Percentiles rank a stretch among this genome's conserved stretches.
phyloP scores from a whole-genome alignment of 2,888 invertebrate species.

The Cosmopolites sordidus region DNA sequence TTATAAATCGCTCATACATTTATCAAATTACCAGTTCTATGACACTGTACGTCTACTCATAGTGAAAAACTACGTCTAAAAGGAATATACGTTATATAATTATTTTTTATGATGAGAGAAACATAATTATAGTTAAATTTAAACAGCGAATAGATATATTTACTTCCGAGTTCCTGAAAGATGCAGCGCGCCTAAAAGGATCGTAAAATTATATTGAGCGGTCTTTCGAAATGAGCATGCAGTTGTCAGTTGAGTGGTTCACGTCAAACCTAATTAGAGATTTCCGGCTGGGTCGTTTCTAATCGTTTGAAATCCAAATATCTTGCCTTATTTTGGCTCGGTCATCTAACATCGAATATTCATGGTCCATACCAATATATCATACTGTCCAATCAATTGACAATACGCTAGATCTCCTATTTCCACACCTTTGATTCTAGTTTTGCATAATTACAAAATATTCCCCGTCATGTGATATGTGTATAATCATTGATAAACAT shows the following conservation, averaged over 20 bases:
- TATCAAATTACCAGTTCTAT: slow-evolving; percentile 10
- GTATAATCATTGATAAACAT: too few relatives aligned
- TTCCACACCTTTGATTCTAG: slow-evolving; percentile 16
- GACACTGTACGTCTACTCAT: slow-evolving; percentile 9
- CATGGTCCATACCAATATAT: slow-evolving; percentile 4
- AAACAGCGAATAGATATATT: too few relatives aligned
- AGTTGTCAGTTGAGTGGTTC: slow-evolving; percentile 46
- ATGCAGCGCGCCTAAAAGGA: neutral
- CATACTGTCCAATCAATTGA: too few relatives aligned
- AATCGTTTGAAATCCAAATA: slow-evolving; percentile 49
- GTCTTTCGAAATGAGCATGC: slow-evolving; percentile 33
- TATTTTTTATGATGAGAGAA: too few relatives aligned
- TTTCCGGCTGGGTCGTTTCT: slow-evolving; percentile 46
- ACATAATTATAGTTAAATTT: too few relatives aligned
- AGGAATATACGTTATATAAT: too few relatives aligned
- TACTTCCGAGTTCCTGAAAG: neutral
- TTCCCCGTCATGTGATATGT: too few relatives aligned
- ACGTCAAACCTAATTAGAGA: slow-evolving; percentile 48
- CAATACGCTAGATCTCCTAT: too few relatives aligned
- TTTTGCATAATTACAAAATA: neutral
- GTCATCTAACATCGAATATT: slow-evolving; percentile 36
- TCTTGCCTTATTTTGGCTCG: slow-evolving; percentile 47
- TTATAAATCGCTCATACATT: slow-evolving; percentile 6
- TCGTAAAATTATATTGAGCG: slow-evolving; percentile 15
- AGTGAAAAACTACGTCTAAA: too few relatives aligned